Base-by-base conservation (phyloP, 2,797 vertebrate genomes). In the Malurus splendens region DNA sequence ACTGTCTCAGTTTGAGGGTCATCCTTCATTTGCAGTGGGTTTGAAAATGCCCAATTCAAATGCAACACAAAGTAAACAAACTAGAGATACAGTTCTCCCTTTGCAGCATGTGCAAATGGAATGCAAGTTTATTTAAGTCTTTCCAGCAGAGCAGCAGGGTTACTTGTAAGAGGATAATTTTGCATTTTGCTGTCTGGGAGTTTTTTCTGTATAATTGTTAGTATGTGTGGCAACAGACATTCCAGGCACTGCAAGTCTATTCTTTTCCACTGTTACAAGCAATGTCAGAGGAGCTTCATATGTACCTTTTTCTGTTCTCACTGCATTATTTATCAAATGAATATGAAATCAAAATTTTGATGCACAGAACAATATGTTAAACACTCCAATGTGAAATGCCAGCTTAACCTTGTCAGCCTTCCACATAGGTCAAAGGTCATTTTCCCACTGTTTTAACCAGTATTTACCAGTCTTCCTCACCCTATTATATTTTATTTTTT, bases 271-370 rank as follows among this genome's bases (percentile, higher is more conserved):
- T 83, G 72, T 87, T 93, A 81, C 70, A 91, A 92, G 59, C 84
- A 93, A 91, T 92, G 94, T 94, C 91, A 93, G 73, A 86, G 55
- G 59, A 87, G 62, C 59, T 76, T 90, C 76, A n/a, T 83, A 70
- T 60, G 84, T 85, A 90, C 79, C 84, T 94, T 94, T 93, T 87
- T 73, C 89, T 89, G 85, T 94, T 95, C 86, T 93, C 94, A 73
- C 87, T 95, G 91, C 89, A 93, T 95, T 94, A 95, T 94, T 95
- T 95, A 94, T 95, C 89, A 95, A 93, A 92, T 75, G 82, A 94
- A 83, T 90, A 86, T 7, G 27, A 94, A 93, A 93, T 85, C 51
- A 90, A 93, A 92, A 90, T 87, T 41, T 87, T 94, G 86, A 92
- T 72, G 79, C 32, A 78, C 24, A 30, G 79, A 94, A 92, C 61